A percentile compares a stretch with the other conserved stretches of the same genome.
phyloP scores from a whole-genome alignment of 64 coral and sea anemone genomes.

The Dendrophyllia cribrosa region DNA sequence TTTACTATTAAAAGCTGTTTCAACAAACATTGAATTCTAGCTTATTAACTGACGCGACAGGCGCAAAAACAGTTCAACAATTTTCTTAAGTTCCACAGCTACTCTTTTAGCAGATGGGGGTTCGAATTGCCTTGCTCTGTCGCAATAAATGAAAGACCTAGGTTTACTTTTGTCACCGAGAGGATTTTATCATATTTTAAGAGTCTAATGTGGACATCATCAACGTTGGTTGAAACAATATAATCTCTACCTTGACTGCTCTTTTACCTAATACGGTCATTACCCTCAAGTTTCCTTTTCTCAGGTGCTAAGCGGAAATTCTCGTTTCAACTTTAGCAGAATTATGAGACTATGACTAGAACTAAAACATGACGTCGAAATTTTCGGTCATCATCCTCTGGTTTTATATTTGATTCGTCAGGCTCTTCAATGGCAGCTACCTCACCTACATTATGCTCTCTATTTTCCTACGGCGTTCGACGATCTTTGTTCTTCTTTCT shows the following conservation, averaged over 20 bases:
- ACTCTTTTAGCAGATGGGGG: no score
- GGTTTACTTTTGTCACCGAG: no score
- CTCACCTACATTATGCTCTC: background rate
- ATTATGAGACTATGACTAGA: no score
- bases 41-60: no score
- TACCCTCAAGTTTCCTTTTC: background rate
- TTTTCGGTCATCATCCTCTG: background rate
- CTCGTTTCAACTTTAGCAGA: background rate
- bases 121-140: no score
- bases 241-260: background rate
- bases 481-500: slow-evolving; percentile 13
- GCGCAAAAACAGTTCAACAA: background rate
- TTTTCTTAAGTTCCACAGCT: background rate
- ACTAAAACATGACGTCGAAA: background rate
- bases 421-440: background rate
- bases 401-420: background rate
- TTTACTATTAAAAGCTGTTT: background rate
- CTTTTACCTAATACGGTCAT: background rate
- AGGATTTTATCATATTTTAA: background rate
- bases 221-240: background rate
- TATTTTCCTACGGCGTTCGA: background rate
- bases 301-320: background rate
- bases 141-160: no score
- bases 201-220: background rate
- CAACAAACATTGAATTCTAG: background rate